phyloP scores from a whole-genome alignment of 2,113 vertebrate genomes.

The Condylura cristata region DNA sequence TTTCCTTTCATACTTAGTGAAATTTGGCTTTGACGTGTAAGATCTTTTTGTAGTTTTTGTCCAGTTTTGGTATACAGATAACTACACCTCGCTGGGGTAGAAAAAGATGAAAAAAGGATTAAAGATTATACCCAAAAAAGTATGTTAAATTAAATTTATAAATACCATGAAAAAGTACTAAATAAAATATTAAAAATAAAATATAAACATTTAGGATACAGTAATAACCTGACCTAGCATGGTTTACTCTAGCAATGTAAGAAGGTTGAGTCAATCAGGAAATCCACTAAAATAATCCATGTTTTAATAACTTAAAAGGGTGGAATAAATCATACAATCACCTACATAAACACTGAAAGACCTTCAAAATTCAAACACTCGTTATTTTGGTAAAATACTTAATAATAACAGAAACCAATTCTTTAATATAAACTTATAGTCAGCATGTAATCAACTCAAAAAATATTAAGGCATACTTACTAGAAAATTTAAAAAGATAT shows the following conservation, averaged over 20 bases:
- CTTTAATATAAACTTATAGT: neutral
- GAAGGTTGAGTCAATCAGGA: neutral
- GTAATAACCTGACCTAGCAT: neutral
- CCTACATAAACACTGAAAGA: neutral
- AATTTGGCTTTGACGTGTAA: no score
- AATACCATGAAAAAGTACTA: neutral
- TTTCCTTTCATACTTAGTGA: no score
- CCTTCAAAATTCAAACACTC: neutral
- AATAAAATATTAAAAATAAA: neutral
- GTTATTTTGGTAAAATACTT: neutral
- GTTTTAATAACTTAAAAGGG: neutral
- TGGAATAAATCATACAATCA: neutral
- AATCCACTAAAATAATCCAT: neutral
- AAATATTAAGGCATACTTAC: neutral
- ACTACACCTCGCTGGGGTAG: no score
- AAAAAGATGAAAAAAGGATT: neutral
- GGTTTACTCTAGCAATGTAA: neutral
- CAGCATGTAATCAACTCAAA: neutral
- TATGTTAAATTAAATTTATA: neutral
- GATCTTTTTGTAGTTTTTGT: no score
- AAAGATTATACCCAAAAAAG: neutral
- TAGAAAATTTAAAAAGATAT: neutral
- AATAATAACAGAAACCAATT: conserved; percentile 1
- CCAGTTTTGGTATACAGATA: no score
- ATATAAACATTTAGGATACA: neutral